phyloP scores from a whole-genome alignment of 2,888 invertebrate genomes.

The Adelognathus sp. region DNA sequence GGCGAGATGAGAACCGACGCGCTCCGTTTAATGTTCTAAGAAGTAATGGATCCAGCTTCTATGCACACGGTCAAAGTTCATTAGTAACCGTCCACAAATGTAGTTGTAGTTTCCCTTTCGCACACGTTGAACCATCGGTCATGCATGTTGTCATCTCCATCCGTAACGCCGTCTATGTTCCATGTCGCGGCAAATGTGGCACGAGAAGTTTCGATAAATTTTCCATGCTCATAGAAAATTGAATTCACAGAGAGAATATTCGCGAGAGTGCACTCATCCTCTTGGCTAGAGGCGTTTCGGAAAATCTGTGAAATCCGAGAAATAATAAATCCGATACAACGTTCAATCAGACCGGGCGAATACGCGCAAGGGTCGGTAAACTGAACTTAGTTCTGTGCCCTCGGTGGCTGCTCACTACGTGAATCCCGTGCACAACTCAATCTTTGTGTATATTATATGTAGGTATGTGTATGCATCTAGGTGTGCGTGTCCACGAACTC shows the following conservation, averaged over 20 bases:
- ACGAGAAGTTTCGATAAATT: constrained; percentile 54
- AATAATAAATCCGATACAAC: constrained; percentile 48
- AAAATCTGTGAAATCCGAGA: constrained; percentile 21
- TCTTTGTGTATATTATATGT: not conserved
- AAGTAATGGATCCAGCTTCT: constrained; percentile 31
- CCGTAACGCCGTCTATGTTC: not conserved
- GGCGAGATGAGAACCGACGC: constrained; percentile 47
- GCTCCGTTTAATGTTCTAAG: constrained; percentile 5
- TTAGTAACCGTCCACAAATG: not conserved
- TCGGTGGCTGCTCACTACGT: constrained; percentile 8
- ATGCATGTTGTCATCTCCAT: not conserved
- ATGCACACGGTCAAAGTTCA: not conserved
- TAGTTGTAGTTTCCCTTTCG: not conserved
- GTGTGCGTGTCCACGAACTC: not conserved
- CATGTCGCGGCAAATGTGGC: not conserved
- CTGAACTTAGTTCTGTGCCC: not conserved
- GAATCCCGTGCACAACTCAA: constrained; percentile 12
- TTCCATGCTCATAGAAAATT: constrained; percentile 42
- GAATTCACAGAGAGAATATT: constrained; percentile 15
- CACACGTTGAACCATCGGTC: not conserved
- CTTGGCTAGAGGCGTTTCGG: constrained; percentile 27
- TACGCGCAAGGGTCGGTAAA: not conserved
- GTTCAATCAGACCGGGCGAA: not conserved
- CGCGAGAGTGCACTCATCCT: constrained; percentile 32
- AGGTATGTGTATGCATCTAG: not conserved